Conservation (phyloP, 2,888 invertebrate genomes). For the Cyclophora punctaria region DNA sequence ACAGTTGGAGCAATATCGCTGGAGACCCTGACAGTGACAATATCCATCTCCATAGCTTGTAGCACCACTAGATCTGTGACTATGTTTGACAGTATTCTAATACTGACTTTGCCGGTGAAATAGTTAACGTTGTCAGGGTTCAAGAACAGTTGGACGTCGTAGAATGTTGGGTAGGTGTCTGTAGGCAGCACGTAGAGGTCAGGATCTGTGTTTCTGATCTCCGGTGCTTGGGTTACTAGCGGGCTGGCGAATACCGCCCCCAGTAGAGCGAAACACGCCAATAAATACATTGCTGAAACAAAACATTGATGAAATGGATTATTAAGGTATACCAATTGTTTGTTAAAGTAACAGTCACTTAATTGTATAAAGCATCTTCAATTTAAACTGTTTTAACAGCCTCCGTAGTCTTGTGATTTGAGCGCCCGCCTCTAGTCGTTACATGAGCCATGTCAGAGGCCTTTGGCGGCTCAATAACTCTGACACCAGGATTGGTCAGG, state of each 20-base stretch:
- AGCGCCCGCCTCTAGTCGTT: too few relatives aligned
- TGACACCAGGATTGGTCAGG: too few relatives aligned
- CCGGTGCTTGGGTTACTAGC: conserved; percentile 5
- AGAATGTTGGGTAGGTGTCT: conserved; percentile 67
- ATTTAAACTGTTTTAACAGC: too few relatives aligned
- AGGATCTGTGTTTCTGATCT: conserved; percentile 16
- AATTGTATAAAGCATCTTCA: too few relatives aligned
- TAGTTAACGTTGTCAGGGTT: conserved; percentile 49
- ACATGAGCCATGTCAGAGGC: too few relatives aligned
- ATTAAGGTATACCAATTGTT: too few relatives aligned
- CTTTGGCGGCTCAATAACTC: too few relatives aligned
- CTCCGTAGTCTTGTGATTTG: too few relatives aligned
- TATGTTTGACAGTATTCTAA: conserved; percentile 40
- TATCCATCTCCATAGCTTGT: conserved; percentile 62
- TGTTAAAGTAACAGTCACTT: too few relatives aligned
- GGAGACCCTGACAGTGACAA: conserved; percentile 33
- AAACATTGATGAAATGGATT: not conserved
- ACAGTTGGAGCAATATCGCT: conserved; percentile 18
- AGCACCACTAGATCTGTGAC: conserved; percentile 47
- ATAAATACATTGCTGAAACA: conserved; percentile 57
- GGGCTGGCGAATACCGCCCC: conserved; percentile 36
- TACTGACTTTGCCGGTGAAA: conserved; percentile 62
- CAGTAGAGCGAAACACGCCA: conserved; percentile 39
- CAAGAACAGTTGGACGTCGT: conserved; percentile 65
- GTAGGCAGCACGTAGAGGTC: conserved; percentile 69